These are phyloP conservation scores for Myopa testacea DNA, from an alignment of 2,888 invertebrate species.

Conservation along the genomic window DNA sequence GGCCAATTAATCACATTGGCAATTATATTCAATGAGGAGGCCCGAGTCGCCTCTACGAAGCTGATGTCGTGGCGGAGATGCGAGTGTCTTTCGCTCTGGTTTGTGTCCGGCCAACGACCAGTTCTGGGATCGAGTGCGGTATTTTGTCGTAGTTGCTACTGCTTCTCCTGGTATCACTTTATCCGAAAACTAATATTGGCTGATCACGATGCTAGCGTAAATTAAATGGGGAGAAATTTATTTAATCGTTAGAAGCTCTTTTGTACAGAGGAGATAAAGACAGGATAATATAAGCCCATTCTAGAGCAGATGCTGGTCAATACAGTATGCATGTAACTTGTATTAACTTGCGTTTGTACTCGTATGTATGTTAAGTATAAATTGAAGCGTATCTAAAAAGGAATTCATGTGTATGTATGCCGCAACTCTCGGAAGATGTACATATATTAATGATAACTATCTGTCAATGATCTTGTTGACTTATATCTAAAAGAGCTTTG, in stretches of 20 bases:
- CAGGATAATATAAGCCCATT: background rate
- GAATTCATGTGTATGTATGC: no score
- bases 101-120: background rate
- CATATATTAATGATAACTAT: no score
- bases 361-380: no score
- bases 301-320: background rate
- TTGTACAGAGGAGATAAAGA: background rate
- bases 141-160: background rate
- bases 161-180: background rate
- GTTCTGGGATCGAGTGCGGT: background rate
- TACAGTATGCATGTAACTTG: no score
- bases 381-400: no score
- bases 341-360: no score
- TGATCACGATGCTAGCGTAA: constrained; percentile 30
- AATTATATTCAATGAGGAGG: constrained; percentile 54
- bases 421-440: no score
- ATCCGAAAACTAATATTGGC: constrained; percentile 30
- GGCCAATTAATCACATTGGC: constrained; percentile 66
- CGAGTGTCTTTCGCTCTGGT: background rate
- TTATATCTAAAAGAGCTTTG: no score
- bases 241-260: background rate
- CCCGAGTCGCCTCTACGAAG: constrained; percentile 58
- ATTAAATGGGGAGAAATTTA: background rate
- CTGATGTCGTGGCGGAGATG: constrained; percentile 54
- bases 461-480: no score